These are phyloP conservation scores for Fulica atra DNA, from an alignment of 2,113 vertebrate genomes.

Conservation along the genomic window DNA sequence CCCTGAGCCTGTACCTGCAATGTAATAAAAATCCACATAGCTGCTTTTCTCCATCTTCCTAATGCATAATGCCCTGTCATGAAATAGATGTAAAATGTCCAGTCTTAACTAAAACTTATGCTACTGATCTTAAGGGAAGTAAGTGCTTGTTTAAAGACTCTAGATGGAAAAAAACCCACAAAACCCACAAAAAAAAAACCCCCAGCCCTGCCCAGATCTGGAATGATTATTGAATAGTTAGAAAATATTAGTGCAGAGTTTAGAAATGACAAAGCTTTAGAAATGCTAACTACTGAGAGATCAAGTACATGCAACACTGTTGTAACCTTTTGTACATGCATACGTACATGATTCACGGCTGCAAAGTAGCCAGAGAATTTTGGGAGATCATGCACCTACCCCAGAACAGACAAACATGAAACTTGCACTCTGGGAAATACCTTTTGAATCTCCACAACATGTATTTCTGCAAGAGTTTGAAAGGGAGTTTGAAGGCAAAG, in stretches of 20 bases:
- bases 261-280: neutral
- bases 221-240: neutral
- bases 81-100: neutral
- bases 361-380: fast-evolving
- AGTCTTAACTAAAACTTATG: neutral
- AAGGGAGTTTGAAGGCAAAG: neutral
- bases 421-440: neutral
- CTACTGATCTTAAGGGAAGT: neutral
- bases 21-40: neutral
- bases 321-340: neutral
- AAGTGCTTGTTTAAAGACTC: neutral
- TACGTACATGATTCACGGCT: neutral
- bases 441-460: neutral
- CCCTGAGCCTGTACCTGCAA: neutral
- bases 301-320: neutral
- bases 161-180: neutral
- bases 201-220: neutral
- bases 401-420: neutral
- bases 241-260: neutral
- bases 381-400: neutral
- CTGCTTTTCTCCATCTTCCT: neutral
- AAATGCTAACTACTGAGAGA: neutral
- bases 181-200: too few relatives aligned
- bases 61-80: neutral
- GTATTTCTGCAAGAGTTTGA: neutral